Percentiles rank a stretch among this genome's conserved stretches.
Evolutionary conservation across 2,888 invertebrate genomes (phyloP).

Genomic region (Drosophila percnosoma): DNA sequence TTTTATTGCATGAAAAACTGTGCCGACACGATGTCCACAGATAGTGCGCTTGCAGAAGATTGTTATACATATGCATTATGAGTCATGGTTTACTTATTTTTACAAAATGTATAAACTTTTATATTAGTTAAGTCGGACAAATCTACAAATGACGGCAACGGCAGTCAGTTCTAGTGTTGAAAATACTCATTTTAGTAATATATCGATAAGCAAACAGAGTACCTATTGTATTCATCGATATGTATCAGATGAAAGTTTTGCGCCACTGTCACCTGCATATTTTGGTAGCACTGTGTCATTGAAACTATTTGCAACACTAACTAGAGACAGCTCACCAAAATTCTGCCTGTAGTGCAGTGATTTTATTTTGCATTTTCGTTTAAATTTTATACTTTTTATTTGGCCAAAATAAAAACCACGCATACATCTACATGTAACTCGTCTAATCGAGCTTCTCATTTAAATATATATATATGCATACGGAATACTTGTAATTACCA

Average conservation of each 20-base stretch:
- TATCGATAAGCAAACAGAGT: constrained; percentile 12
- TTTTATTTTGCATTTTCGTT: constrained; percentile 73
- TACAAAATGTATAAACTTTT: constrained; percentile 35
- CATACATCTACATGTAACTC: constrained; percentile 28
- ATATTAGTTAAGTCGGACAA: constrained; percentile 36
- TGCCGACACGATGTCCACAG: not conserved
- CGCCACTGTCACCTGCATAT: not conserved
- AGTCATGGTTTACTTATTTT: constrained; percentile 31
- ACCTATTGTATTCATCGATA: constrained; percentile 6
- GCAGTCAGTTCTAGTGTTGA: constrained; percentile 44
- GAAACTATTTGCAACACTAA: constrained; percentile 49
- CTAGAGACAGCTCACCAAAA: constrained; percentile 75
- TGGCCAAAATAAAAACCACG: constrained; percentile 45
- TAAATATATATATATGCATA: constrained; percentile 21
- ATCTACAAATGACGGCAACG: constrained; percentile 59
- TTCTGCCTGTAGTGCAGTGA: constrained; percentile 69
- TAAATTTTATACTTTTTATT: constrained; percentile 74
- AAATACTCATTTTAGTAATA: not conserved
- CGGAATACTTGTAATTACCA: constrained; percentile 13
- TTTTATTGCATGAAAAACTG: constrained; percentile 19
- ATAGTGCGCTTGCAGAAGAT: not conserved
- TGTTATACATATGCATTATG: not conserved
- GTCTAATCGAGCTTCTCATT: constrained; percentile 5
- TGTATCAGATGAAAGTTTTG: not conserved
- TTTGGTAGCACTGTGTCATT: constrained; percentile 17